A percentile compares a stretch with the other conserved stretches of the same genome.
Evolutionary conservation across 2,113 vertebrate genomes (phyloP).

Genomic region (Bathybates hornii): DNA sequence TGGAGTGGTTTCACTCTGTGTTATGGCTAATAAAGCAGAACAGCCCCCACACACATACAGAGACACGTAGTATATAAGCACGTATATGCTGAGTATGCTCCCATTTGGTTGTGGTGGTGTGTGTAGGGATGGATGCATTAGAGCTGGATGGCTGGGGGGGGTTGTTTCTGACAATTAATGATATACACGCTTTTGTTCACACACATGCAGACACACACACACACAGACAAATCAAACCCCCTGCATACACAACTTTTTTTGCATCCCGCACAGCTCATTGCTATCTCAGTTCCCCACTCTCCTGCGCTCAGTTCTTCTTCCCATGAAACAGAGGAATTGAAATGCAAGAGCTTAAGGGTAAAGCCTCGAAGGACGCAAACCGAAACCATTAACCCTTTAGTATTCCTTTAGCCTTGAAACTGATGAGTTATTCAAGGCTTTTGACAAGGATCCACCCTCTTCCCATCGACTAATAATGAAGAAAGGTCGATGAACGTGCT

Average conservation of each 20-base stretch:
- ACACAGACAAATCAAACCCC: not conserved
- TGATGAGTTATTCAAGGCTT: conserved; percentile 50
- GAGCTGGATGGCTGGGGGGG: conserved; percentile 1
- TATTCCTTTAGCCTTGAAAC: conserved; percentile 24
- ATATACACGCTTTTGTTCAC: conserved; percentile 1
- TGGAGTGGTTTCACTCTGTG: not conserved
- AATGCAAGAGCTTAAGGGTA: conserved; percentile 40
- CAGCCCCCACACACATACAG: not conserved
- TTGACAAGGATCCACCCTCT: conserved; percentile 38
- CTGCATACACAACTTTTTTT: conserved; percentile 2
- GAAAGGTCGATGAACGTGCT: conserved; percentile 42
- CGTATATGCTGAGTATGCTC: not conserved
- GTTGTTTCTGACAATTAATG: conserved; percentile 26
- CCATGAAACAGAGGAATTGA: conserved; percentile 24
- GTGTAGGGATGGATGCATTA: conserved; percentile 13
- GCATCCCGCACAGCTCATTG: not conserved
- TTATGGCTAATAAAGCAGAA: conserved; percentile 11
- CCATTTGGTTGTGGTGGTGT: not conserved
- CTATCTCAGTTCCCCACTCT: conserved; percentile 1
- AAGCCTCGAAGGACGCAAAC: conserved; percentile 34
- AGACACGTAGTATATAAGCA: not conserved
- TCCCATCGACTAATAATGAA: conserved; percentile 48
- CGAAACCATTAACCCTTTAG: conserved; percentile 56
- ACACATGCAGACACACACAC: not conserved
- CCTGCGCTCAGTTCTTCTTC: not conserved